These are phyloP conservation scores for Malurus cyaneus DNA, from an alignment of 2,113 vertebrate genomes.

Conservation along the genomic window DNA sequence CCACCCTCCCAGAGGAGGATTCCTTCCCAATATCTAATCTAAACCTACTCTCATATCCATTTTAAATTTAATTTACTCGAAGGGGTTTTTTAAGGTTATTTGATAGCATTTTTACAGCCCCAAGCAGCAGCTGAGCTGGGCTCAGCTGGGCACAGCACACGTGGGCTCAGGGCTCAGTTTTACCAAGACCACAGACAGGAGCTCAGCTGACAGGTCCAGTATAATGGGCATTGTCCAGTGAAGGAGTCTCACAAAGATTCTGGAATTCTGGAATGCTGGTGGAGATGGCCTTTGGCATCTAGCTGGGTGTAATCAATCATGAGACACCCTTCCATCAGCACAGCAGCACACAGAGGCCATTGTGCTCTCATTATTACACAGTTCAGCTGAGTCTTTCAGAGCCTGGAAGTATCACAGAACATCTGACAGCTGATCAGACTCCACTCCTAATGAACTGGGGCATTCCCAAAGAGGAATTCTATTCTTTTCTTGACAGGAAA, in stretches of 20 bases:
- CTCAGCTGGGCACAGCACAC: not conserved
- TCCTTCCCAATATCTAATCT: not conserved
- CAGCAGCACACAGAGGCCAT: conserved; percentile 2
- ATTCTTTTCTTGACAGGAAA: not conserved
- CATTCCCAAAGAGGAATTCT: not conserved
- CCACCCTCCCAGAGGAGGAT: not conserved
- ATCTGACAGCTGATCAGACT: conserved; percentile 13
- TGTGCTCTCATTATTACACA: conserved; percentile 16
- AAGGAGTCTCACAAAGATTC: not conserved
- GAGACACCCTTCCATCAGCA: not conserved
- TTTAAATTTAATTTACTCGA: not conserved
- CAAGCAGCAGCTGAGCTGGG: not conserved
- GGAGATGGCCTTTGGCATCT: not conserved
- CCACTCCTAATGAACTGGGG: conserved; percentile 1
- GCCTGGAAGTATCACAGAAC: not conserved
- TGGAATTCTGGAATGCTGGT: not conserved
- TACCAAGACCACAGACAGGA: not conserved
- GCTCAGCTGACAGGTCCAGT: not conserved
- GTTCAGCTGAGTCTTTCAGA: conserved; percentile 27
- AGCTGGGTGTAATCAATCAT: not conserved
- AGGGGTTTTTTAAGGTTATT: fast-evolving
- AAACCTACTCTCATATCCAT: not conserved
- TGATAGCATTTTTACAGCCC: not conserved
- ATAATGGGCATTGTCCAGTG: not conserved
- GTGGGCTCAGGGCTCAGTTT: not conserved